Conservation (phyloP, 2,888 invertebrate species). For the Hydrotaea cyrtoneurina region DNA sequence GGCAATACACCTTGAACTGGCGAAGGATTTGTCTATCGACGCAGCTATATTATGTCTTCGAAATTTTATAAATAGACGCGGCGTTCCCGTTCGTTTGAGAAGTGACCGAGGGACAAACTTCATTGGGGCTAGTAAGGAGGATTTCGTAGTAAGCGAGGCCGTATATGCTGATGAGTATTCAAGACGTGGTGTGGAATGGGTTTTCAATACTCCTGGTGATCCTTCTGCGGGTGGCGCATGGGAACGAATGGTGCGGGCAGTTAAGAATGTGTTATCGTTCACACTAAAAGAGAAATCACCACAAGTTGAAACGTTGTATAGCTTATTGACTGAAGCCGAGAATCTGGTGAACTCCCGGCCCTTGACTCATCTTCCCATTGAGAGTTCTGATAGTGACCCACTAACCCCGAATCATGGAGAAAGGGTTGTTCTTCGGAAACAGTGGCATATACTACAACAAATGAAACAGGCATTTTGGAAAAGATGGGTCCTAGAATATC, state of each 20-base stretch:
- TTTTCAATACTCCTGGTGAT: conserved; percentile 57
- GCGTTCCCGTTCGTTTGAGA: no score
- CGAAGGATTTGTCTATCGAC: no score
- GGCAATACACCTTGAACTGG: no score
- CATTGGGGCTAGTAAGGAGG: no score
- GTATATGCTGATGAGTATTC: no score
- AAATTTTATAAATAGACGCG: no score
- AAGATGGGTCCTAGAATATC: conserved; percentile 40
- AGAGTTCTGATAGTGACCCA: conserved; percentile 50
- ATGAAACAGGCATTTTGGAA: conserved; percentile 51
- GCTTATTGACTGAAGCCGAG: conserved; percentile 61
- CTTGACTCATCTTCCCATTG: conserved; percentile 59
- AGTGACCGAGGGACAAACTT: no score
- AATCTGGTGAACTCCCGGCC: conserved; percentile 60
- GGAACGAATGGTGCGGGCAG: conserved; percentile 58
- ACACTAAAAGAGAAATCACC: conserved; percentile 61
- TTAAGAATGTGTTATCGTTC: conserved; percentile 55
- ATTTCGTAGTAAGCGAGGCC: no score
- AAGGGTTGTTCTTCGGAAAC: conserved; percentile 44
- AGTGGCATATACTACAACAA: conserved; percentile 65
- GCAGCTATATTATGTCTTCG: no score
- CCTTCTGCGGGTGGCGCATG: conserved; percentile 57
- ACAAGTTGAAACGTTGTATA: conserved; percentile 54
- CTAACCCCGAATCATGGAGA: conserved; percentile 63
- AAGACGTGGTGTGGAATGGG: no score